Base-by-base conservation (phyloP, 1,140 invertebrate species). In the Drosophila nasuta region DNA sequence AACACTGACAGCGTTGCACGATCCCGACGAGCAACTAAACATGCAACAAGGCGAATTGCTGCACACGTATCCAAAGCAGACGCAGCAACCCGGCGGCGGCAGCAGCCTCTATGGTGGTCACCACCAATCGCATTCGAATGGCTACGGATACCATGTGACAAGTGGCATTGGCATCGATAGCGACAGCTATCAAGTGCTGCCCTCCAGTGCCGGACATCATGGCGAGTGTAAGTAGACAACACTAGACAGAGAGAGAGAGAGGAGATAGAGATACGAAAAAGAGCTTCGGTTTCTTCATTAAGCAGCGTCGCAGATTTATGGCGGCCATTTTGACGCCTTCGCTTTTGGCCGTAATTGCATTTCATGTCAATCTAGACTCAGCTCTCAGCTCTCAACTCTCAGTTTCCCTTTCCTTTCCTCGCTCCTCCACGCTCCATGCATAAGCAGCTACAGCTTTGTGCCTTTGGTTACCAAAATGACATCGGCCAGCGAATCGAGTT, bases 91-190 rank as follows among this genome's bases (percentile, higher is more conserved):
- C 20, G 20, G 20, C 2, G 20, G 20, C 20, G 20, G 2, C 20
- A 25, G 20, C 20, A 79, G 75, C 25, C 78, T 90, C 58, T 91
- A 91, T 49, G 87, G 77, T 4, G 59, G 73, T 0, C 79, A 81
- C 52, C 41, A 43, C 2, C 66, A 77, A 76, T 38, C 60, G 49
- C 82, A 81, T 66, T 63, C 81, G 70, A 92, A 91, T 75, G 91
- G 91, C 54, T 92, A 92, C 75, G 91, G 91, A 74, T 92, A 92
- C 89, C 91, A 92, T 82, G 87, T 92, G 91, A 91, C 91, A 92
- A 92, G 87, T 89, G 87, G 81, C 75, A 91, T 92, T 70, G 91
- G 91, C 75, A 74, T 82, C 69, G 91, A 91, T 76, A 59, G 90
- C 68, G 91, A 92, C 74, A 92, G 81, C 91, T 92, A 92, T 88